phyloP scores from a whole-genome alignment of 2,888 invertebrate genomes.

The Sarcophaga caerulescens region DNA sequence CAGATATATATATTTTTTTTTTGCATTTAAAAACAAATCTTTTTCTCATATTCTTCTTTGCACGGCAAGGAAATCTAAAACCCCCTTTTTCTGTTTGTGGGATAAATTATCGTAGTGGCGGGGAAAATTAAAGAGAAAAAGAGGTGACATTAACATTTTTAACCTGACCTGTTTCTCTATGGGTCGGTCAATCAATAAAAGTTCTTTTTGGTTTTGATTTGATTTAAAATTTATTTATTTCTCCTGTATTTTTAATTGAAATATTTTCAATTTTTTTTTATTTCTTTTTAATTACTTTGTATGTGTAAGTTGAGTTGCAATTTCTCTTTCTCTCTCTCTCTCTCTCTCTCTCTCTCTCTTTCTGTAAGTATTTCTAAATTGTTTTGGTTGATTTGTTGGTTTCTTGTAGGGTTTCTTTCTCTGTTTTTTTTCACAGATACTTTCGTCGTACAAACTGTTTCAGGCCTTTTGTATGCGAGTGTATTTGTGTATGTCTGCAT shows the following conservation, averaged over 20 bases:
- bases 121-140: neutral
- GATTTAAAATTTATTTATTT: neutral
- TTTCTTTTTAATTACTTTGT: neutral
- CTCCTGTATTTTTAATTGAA: neutral
- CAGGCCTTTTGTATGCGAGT: conserved; percentile 22
- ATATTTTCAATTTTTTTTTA: neutral
- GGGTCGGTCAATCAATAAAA: conserved; percentile 41
- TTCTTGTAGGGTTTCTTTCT: conserved; percentile 65
- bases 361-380: conserved; percentile 31
- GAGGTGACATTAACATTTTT: conserved; percentile 57
- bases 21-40: conserved; percentile 8
- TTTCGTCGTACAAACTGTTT: neutral
- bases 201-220: conserved; percentile 9
- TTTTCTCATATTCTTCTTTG: neutral
- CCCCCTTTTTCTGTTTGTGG: neutral
- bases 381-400: conserved; percentile 63
- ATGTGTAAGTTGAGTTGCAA: neutral
- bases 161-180: conserved; percentile 58
- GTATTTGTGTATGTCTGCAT: conserved; percentile 39
- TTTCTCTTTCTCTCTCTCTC: no score
- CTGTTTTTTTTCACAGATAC: conserved; percentile 23
- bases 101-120: neutral
- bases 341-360: neutral
- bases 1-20: neutral
- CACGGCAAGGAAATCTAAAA: neutral